Evolutionary conservation across 2,113 vertebrate genomes (phyloP).

Genomic region (Tursiops truncatus): DNA sequence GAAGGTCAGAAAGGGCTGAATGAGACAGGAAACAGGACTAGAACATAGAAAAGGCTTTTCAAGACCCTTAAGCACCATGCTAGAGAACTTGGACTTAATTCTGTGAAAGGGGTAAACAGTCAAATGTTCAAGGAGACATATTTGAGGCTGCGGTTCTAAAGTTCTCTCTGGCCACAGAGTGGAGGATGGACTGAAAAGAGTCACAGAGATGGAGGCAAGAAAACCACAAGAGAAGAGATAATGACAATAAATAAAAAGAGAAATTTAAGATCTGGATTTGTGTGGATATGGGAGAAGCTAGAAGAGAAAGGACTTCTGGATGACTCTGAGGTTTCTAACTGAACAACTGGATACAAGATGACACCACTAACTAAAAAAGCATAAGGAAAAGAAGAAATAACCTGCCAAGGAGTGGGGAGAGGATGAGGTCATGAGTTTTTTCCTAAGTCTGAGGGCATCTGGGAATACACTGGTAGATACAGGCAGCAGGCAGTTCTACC

Average conservation of each 20-base stretch:
- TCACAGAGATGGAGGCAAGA: not conserved
- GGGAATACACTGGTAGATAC: not conserved
- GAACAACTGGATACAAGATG: not conserved
- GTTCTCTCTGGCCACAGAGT: not conserved
- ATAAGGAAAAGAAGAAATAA: not conserved
- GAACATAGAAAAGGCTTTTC: not conserved
- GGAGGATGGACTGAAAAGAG: not conserved
- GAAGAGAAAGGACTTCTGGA: not conserved
- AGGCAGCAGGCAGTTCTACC: not conserved
- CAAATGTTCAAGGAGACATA: not conserved
- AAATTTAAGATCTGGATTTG: not conserved
- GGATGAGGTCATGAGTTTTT: not conserved
- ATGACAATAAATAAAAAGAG: not conserved
- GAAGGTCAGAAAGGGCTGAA: not conserved
- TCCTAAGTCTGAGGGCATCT: not conserved
- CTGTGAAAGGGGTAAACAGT: not conserved
- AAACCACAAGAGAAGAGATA: not conserved
- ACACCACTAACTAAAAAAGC: not conserved
- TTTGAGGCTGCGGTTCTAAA: not conserved
- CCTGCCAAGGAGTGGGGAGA: fast-evolving
- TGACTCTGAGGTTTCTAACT: not conserved
- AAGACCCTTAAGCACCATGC: not conserved
- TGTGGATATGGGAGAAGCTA: not conserved
- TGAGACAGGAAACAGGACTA: not conserved
- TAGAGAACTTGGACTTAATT: not conserved